A percentile compares a stretch with the other conserved stretches of the same genome.
These are phyloP conservation scores for Drosophila littoralis DNA, from an alignment of 1,140 invertebrate genomes.

Conservation along the genomic window DNA sequence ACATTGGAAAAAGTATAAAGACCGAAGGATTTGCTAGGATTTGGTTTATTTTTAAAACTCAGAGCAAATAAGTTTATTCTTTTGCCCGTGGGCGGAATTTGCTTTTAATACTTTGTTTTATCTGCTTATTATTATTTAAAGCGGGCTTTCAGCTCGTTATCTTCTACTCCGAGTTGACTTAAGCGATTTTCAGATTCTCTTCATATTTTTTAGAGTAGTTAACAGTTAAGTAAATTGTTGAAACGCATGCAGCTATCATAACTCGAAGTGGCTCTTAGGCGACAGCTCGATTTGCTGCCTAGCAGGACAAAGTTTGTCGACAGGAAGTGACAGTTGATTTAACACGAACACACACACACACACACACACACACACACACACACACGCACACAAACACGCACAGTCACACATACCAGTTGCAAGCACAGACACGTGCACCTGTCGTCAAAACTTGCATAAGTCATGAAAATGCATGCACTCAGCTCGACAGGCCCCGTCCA, in stretches of 20 bases:
- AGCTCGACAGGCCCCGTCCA: constrained; percentile 34
- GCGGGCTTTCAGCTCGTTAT: constrained; percentile 6
- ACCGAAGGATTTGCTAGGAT: not conserved
- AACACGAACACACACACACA: constrained; percentile 54
- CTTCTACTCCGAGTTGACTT: not conserved
- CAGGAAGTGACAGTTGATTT: constrained; percentile 82
- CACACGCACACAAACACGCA: constrained; percentile 5
- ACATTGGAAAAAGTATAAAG: constrained; percentile 16
- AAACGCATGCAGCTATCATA: constrained; percentile 75
- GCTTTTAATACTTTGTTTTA: not conserved
- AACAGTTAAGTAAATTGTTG: constrained; percentile 72
- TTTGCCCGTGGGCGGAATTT: no score
- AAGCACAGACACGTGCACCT: constrained; percentile 62
- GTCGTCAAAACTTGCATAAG: constrained; percentile 81
- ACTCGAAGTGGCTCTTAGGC: constrained; percentile 49
- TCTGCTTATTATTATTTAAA: not conserved
- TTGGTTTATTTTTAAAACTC: not conserved
- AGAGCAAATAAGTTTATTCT: not conserved
- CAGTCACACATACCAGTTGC: no score
- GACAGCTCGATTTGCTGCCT: constrained; percentile 21
- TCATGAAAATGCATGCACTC: constrained; percentile 72
- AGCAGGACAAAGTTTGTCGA: constrained; percentile 73
- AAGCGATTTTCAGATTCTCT: constrained; percentile 21
- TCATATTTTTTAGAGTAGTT: constrained; percentile 46
- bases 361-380: constrained; percentile 11